Conservation (phyloP, 2,888 invertebrate genomes). For the Noctua janthe region DNA sequence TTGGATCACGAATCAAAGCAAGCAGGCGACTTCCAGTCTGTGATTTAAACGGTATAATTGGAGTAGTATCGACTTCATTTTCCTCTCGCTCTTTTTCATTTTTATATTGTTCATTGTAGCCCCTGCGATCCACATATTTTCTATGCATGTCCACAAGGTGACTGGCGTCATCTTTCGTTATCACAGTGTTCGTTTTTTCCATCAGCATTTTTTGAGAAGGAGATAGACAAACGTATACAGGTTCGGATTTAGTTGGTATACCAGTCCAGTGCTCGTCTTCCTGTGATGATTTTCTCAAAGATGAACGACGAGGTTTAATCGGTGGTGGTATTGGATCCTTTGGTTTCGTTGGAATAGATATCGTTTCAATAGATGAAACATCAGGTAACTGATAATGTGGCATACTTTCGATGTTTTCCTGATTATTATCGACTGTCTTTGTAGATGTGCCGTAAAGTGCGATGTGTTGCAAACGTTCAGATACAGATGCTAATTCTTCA, state of each 20-base stretch:
- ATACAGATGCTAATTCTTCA: conserved; percentile 92
- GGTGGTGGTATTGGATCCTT: conserved; percentile 82
- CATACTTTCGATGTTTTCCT: conserved; percentile 75
- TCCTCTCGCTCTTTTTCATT: conserved; percentile 66
- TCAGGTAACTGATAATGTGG: conserved; percentile 87
- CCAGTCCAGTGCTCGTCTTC: conserved; percentile 90
- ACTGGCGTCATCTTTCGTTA: conserved; percentile 89
- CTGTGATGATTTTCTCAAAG: conserved; percentile 79
- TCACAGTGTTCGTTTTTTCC: conserved; percentile 89
- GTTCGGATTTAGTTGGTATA: conserved; percentile 91
- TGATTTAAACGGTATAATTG: conserved; percentile 84
- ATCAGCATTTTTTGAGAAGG: conserved; percentile 92
- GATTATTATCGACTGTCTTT: conserved; percentile 50
- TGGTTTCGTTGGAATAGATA: conserved; percentile 76
- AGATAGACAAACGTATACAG: conserved; percentile 92
- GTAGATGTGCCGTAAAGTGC: conserved; percentile 71
- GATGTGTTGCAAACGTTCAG: conserved; percentile 88
- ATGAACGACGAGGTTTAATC: conserved; percentile 84
- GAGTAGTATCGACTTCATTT: conserved; percentile 65
- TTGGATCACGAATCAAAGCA: conserved; percentile 91
- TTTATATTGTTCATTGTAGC: conserved; percentile 83
- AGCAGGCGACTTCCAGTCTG: conserved; percentile 91
- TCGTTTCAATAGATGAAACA: conserved; percentile 84
- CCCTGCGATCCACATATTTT: conserved; percentile 92
- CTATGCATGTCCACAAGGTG: conserved; percentile 92